Percentiles rank a stretch among this genome's conserved stretches.
Conservation (phyloP, 2,113 vertebrate species). For the Bombycilla garrulus region DNA sequence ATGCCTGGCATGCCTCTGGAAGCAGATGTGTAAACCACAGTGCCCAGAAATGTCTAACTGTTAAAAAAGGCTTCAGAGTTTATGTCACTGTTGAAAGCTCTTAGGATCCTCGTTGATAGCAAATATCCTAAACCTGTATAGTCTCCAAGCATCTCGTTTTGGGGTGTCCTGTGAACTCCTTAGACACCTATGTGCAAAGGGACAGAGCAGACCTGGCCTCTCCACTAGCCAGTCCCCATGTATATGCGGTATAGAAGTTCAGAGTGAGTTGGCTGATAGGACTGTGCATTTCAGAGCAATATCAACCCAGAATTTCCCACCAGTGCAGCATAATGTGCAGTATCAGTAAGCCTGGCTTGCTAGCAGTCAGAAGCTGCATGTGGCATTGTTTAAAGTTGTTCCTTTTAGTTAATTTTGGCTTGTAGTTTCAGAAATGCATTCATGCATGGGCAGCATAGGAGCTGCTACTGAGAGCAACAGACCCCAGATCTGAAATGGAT, state of each 20-base stretch:
- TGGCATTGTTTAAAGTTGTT: background rate
- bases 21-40: background rate
- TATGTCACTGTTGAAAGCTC: background rate
- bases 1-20: background rate
- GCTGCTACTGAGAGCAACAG: background rate
- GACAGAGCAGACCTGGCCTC: background rate
- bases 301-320: background rate
- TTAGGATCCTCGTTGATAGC: background rate
- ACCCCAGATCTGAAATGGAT: background rate
- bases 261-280: background rate
- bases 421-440: background rate
- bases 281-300: rapidly evolving
- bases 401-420: background rate
- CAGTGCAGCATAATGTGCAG: background rate
- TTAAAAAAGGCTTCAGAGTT: background rate
- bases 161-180: rapidly evolving
- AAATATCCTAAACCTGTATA: background rate
- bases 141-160: background rate
- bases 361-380: background rate
- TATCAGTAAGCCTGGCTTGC: background rate
- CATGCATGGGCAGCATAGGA: background rate
- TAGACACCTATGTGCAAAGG: background rate
- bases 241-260: background rate
- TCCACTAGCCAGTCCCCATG: too few species aligned
- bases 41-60: background rate